Evolutionary conservation across 2,888 invertebrate species (phyloP).

Genomic region (Apamea sordens): DNA sequence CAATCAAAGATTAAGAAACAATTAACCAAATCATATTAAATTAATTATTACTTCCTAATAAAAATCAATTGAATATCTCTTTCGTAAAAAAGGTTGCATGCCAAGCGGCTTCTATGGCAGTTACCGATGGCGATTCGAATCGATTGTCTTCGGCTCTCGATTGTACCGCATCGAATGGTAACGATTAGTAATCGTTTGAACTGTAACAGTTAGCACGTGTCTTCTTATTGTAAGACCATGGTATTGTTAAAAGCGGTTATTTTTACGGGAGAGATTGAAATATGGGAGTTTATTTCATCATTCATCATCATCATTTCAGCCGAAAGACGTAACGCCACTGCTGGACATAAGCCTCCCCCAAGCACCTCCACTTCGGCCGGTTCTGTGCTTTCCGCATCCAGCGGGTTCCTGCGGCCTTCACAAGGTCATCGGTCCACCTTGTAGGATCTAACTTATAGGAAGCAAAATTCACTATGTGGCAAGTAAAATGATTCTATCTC

Average conservation of each 20-base stretch:
- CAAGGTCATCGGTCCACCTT: too few species aligned
- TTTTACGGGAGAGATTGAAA: not conserved
- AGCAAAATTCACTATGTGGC: too few species aligned
- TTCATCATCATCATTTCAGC: too few species aligned
- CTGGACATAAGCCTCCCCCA: too few species aligned
- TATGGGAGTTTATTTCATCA: too few species aligned
- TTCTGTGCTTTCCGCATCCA: too few species aligned
- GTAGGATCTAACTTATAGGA: too few species aligned
- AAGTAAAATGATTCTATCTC: too few species aligned
- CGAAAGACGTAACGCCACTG: too few species aligned
- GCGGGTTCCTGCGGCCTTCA: too few species aligned
- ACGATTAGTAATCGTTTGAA: constrained; percentile 61
- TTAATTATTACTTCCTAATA: constrained; percentile 50
- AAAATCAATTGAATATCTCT: constrained; percentile 38
- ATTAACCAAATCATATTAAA: constrained; percentile 34
- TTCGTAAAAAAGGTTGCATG: constrained; percentile 58
- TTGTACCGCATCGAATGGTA: constrained; percentile 51
- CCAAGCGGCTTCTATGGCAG: constrained; percentile 31
- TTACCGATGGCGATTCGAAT: constrained; percentile 43
- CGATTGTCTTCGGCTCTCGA: constrained; percentile 48
- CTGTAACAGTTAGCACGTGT: constrained; percentile 61
- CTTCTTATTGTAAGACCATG: constrained; percentile 28
- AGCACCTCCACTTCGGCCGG: too few species aligned
- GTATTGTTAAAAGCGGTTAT: not conserved
- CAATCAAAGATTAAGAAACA: constrained; percentile 23